Percentiles rank a stretch among this genome's conserved stretches.
Evolutionary conservation across 1,140 invertebrate species (phyloP).

Genomic region (Drosophila bipectinata): DNA sequence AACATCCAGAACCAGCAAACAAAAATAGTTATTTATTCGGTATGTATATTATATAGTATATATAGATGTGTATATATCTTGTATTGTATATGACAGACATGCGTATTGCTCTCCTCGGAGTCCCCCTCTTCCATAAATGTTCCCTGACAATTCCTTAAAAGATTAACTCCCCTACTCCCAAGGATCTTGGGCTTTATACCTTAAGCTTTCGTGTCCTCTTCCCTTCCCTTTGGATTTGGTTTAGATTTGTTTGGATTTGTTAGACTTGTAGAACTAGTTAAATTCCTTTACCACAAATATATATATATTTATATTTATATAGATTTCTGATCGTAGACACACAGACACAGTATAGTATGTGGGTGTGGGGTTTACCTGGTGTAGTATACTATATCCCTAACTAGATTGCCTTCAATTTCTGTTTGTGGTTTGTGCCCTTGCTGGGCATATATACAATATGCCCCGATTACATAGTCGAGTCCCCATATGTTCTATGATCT

Average conservation of each 20-base stretch:
- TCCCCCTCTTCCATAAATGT: constrained; percentile 28
- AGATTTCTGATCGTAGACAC: constrained; percentile 7
- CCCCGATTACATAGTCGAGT: constrained; percentile 11
- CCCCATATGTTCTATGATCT: constrained; percentile 6
- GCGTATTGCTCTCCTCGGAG: constrained; percentile 56
- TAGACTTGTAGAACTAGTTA: constrained; percentile 53
- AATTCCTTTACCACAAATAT: constrained; percentile 68
- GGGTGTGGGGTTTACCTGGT: constrained; percentile 4
- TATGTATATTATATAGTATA: constrained; percentile 28
- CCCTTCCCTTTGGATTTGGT: constrained; percentile 13
- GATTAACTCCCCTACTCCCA: constrained; percentile 5
- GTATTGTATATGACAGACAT: constrained; percentile 39
- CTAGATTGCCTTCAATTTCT: constrained; percentile 83
- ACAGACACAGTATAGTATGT: not conserved
- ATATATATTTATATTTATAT: constrained; percentile 9
- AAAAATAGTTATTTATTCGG: constrained; percentile 39
- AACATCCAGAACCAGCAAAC: constrained; percentile 47
- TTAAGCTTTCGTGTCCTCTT: too few species aligned
- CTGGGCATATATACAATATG: constrained; percentile 3
- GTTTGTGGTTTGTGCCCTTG: constrained; percentile 54
- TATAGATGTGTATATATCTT: constrained; percentile 21
- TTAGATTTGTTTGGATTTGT: not conserved
- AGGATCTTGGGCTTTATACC: not conserved
- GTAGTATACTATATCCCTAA: constrained; percentile 65
- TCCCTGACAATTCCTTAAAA: constrained; percentile 80